A percentile compares a stretch with the other conserved stretches of the same genome.
phyloP scores from a whole-genome alignment of 1,140 invertebrate genomes.

The Aphelenchoides besseyi region DNA sequence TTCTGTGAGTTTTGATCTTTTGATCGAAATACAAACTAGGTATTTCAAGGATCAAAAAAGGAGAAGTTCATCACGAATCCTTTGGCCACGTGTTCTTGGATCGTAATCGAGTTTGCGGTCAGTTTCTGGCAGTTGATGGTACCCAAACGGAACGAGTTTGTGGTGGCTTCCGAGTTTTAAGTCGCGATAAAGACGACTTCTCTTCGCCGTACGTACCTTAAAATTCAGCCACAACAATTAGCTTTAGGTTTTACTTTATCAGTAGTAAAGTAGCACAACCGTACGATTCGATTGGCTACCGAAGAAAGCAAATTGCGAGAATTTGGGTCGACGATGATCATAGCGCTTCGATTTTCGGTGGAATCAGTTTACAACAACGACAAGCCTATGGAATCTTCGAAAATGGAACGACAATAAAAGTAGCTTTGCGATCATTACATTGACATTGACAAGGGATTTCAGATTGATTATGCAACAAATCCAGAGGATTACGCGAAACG shows the following conservation, averaged over 20 bases:
- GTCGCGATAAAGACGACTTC: not conserved
- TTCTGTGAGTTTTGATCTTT: not conserved
- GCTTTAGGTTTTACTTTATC: constrained; percentile 8
- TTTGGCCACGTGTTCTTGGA: constrained; percentile 4
- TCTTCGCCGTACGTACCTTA: not conserved
- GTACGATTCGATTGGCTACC: constrained; percentile 6
- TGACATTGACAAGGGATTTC: not conserved
- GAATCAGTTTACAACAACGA: not conserved
- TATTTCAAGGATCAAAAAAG: constrained; percentile 10
- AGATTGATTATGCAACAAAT: not conserved
- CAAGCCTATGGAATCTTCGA: not conserved
- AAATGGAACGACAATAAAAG: constrained; percentile 8
- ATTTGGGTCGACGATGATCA: constrained; percentile 12
- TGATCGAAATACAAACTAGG: not conserved
- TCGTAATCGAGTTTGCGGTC: not conserved
- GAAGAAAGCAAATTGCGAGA: not conserved
- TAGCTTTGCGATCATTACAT: not conserved
- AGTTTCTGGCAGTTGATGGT: not conserved
- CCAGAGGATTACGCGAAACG: not conserved
- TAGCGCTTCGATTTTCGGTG: not conserved
- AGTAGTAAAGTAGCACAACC: not conserved
- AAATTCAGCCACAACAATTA: not conserved
- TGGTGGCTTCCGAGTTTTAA: constrained; percentile 8
- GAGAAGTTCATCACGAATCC: constrained; percentile 4
- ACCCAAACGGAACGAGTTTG: not conserved